Evolutionary conservation across 2,113 vertebrate genomes (phyloP).

Genomic region (Butorides virescens): DNA sequence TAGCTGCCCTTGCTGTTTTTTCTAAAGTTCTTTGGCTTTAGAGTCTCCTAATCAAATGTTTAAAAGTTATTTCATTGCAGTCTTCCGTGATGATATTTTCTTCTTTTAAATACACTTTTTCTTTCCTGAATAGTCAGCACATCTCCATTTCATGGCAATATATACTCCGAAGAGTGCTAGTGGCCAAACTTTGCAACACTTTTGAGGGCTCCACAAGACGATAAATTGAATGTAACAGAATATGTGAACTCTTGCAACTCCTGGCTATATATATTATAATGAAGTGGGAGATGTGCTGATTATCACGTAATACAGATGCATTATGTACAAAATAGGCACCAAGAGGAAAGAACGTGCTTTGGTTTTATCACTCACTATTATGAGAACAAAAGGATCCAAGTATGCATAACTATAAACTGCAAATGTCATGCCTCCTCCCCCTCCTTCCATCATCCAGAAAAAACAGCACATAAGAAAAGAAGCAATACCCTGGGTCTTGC

Average conservation of each 20-base stretch:
- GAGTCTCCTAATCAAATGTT: constrained; percentile 3
- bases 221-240: constrained; percentile 62
- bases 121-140: constrained; percentile 59
- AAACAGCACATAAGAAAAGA: constrained; percentile 15
- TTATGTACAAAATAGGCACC: constrained; percentile 53
- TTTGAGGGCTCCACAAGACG: constrained; percentile 22
- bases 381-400: constrained; percentile 27
- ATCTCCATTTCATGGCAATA: constrained; percentile 15
- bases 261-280: constrained; percentile 6
- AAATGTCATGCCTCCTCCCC: constrained; percentile 39
- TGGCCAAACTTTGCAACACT: constrained; percentile 47
- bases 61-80: constrained; percentile 57
- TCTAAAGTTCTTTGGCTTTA: constrained; percentile 22
- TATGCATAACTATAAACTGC: constrained; percentile 55
- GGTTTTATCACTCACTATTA: constrained; percentile 61
- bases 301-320: constrained; percentile 63
- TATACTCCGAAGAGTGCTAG: constrained; percentile 17
- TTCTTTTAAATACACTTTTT: constrained; percentile 35
- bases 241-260: constrained; percentile 5
- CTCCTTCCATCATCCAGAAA: constrained; percentile 8
- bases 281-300: constrained; percentile 67
- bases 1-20: not conserved
- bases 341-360: constrained; percentile 45
- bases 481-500: constrained; percentile 2
- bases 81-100: constrained; percentile 29